Evolutionary conservation across 2,797 vertebrate genomes (phyloP).

Genomic region (Sciaenops ocellatus): DNA sequence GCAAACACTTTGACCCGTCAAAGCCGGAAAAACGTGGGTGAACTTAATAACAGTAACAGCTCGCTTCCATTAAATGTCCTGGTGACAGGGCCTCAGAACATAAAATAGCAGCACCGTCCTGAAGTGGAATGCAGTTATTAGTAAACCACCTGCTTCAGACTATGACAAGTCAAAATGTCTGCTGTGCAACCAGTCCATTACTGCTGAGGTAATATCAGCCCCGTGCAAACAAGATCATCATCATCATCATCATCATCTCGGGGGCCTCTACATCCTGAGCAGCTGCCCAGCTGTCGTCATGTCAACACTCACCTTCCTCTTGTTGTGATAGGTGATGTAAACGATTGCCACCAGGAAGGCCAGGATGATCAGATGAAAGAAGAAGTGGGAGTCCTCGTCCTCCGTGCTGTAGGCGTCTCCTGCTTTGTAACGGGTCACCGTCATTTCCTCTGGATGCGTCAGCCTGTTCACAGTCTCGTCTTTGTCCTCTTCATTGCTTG

Average conservation of each 20-base stretch:
- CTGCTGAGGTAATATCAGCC: neutral
- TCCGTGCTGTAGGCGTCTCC: conserved; percentile 78
- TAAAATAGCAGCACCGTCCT: no score
- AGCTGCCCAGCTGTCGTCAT: neutral
- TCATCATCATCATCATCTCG: neutral
- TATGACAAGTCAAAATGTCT: no score
- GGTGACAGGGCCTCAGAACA: no score
- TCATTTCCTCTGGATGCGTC: neutral
- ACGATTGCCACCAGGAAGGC: conserved; percentile 93
- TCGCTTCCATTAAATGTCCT: no score
- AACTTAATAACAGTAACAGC: no score
- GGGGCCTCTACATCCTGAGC: neutral
- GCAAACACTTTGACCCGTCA: no score
- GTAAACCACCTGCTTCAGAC: no score
- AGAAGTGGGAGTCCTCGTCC: conserved; percentile 95
- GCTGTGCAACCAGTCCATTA: neutral
- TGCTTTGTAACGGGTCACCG: conserved; percentile 68
- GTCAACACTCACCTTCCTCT: conserved; percentile 91
- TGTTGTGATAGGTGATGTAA: conserved; percentile 97
- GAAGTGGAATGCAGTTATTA: no score
- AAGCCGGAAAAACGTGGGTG: no score
- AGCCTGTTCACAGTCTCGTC: neutral
- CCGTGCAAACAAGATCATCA: neutral
- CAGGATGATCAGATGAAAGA: conserved; percentile 93
- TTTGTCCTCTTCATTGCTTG: conserved; percentile 8